Conservation (phyloP, 2,797 vertebrate species). For the Schizothorax lantsangensis region DNA sequence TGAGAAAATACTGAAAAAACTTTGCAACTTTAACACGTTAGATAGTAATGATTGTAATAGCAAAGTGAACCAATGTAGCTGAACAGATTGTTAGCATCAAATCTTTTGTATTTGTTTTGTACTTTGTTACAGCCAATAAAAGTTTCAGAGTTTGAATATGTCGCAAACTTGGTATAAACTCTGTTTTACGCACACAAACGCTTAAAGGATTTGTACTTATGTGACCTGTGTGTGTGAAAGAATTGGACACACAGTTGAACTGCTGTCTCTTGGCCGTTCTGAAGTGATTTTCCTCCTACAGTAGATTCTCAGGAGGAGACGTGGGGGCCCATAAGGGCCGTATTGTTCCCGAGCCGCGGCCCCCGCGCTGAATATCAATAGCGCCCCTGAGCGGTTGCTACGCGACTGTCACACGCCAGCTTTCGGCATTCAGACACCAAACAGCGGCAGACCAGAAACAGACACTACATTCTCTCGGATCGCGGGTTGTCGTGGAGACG, state of each 20-base stretch:
- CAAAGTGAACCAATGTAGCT: not conserved
- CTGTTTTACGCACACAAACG: not conserved
- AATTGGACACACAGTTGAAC: not conserved
- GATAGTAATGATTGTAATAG: not conserved
- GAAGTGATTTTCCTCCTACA: slow-evolving; percentile 77
- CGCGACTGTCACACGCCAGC: slow-evolving; percentile 70
- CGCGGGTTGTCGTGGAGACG: slow-evolving; percentile 77
- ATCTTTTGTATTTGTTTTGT: slow-evolving; percentile 23
- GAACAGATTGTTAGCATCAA: not conserved
- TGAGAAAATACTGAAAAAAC: not conserved
- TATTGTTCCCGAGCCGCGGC: slow-evolving; percentile 77
- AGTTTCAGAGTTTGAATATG: not conserved
- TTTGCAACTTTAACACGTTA: slow-evolving; percentile 19
- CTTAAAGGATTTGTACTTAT: not conserved
- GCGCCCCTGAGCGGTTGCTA: slow-evolving; percentile 80
- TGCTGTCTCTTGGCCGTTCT: slow-evolving; percentile 23
- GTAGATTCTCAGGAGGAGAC: slow-evolving; percentile 57
- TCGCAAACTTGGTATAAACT: not conserved
- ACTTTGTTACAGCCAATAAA: slow-evolving; percentile 32
- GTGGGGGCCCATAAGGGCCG: slow-evolving; percentile 69
- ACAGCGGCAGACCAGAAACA: slow-evolving; percentile 53
- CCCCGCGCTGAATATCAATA: slow-evolving; percentile 73
- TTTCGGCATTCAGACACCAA: slow-evolving; percentile 63
- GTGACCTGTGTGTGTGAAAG: not conserved
- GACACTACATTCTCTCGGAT: slow-evolving; percentile 54